Base-by-base conservation (phyloP, 2,113 vertebrate genomes). In the Alligator mississippiensis region DNA sequence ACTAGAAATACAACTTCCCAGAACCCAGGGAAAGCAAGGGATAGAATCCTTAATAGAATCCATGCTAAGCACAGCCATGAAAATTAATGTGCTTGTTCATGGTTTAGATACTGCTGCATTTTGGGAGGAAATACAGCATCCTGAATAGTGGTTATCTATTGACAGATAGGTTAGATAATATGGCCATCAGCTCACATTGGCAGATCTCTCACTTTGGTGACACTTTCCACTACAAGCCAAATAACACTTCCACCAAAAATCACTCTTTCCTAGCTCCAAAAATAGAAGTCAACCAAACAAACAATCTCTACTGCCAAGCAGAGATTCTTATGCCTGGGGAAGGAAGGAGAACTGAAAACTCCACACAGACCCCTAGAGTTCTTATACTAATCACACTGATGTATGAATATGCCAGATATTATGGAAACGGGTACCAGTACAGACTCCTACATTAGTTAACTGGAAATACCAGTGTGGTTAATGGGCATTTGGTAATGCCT, bases 251-350 rank as follows among this genome's bases (percentile, higher is more conserved):
- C 12, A 47, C 38, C 24, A 24, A 47, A 19, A 47, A 38, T 38
- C 34, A 15, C 19, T 4, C 18, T 72, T 72, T 34, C 21, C 22
- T 22, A 47, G 4, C 21, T 38, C 38, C 24, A 7, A 13, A 19
- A 55, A 90, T 68, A 75, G 18, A 90, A 82, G 79, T 2, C 0
- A 68, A 27, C 2, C 11, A 28, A 72, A 10, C 0, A 0, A 90
- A 9, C 94, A 90, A 77, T n/a, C 47, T 16, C 34, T 89, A 24
- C 30, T 58, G 6, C 78, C 84, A 76, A 93, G 55, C 6, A 82
- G 62, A 90, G 62, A 19, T 4, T 25, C 70, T 74, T 74, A 4
- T 74, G 21, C 59, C 70, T 30, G 2, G 55, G 91, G 75, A 89
- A 78, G 6, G 83, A 85, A 70, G 68, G 22, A 74, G 47, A 82